Conservation (phyloP, 1,140 invertebrate species). For the Drosophila setifemur region DNA sequence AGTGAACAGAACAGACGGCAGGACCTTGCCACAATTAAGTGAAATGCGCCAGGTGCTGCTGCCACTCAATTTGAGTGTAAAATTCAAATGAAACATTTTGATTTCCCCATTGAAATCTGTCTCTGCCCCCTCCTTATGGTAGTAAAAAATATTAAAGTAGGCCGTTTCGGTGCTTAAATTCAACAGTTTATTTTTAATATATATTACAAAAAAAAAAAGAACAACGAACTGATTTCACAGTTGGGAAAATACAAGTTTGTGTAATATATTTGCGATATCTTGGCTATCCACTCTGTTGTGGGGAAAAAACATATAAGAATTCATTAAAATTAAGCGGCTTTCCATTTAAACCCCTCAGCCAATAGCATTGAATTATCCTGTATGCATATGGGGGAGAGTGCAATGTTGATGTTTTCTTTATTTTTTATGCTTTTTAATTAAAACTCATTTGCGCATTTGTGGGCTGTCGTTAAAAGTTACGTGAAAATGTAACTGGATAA, state of each 20-base stretch:
- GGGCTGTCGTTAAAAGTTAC: conserved; percentile 34
- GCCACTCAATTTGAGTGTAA: conserved; percentile 16
- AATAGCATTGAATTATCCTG: conserved; percentile 19
- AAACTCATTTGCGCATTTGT: conserved; percentile 54
- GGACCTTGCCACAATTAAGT: conserved; percentile 20
- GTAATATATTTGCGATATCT: not conserved
- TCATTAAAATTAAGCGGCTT: conserved; percentile 23
- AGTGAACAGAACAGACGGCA: not conserved
- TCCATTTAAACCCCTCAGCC: not conserved
- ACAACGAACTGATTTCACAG: not conserved
- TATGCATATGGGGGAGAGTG: conserved; percentile 15
- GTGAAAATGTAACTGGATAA: not conserved
- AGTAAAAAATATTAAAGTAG: not conserved
- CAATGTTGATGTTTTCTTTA: conserved; percentile 31
- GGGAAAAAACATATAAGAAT: conserved; percentile 6
- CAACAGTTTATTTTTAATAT: not conserved
- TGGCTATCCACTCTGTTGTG: not conserved
- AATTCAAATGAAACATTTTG: conserved; percentile 28
- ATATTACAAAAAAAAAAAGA: not conserved
- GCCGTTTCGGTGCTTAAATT: not conserved
- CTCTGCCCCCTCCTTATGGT: not conserved
- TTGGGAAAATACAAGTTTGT: not conserved
- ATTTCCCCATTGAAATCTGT: conserved; percentile 16
- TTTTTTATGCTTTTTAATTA: conserved; percentile 39
- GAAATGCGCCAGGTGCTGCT: conserved; percentile 16